These are phyloP conservation scores for Cochlearius cochlearius DNA, from an alignment of 2,113 vertebrate genomes.

Conservation along the genomic window DNA sequence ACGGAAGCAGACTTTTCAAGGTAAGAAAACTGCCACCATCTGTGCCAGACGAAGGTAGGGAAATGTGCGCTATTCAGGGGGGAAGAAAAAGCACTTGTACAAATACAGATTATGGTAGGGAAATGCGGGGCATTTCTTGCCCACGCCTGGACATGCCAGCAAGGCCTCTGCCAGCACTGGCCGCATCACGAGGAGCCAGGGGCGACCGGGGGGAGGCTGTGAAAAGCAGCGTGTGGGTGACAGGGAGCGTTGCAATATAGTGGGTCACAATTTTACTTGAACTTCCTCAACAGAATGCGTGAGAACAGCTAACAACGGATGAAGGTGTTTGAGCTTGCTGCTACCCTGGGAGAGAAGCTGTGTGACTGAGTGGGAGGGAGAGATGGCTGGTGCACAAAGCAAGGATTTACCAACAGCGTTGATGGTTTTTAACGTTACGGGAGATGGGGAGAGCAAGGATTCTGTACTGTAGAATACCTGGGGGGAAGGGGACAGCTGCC, in stretches of 20 bases:
- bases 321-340: background rate
- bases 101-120: background rate
- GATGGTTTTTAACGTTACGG: background rate
- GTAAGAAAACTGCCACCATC: background rate
- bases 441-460: background rate
- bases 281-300: background rate
- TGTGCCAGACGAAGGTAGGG: background rate
- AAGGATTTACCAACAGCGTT: background rate
- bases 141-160: background rate
- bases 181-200: background rate
- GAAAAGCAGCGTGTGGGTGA: background rate
- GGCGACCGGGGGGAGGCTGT: background rate
- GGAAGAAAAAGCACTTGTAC: too few species aligned
- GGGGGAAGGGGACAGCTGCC: background rate
- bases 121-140: background rate
- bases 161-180: background rate
- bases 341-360: background rate
- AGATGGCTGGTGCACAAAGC: too few species aligned
- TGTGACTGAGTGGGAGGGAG: background rate
- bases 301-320: background rate
- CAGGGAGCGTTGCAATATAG: background rate
- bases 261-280: fast-evolving
- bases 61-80: fast-evolving
- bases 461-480: background rate
- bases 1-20: background rate